Conservation (phyloP, 2,113 vertebrate genomes). For the Octodon degus region DNA sequence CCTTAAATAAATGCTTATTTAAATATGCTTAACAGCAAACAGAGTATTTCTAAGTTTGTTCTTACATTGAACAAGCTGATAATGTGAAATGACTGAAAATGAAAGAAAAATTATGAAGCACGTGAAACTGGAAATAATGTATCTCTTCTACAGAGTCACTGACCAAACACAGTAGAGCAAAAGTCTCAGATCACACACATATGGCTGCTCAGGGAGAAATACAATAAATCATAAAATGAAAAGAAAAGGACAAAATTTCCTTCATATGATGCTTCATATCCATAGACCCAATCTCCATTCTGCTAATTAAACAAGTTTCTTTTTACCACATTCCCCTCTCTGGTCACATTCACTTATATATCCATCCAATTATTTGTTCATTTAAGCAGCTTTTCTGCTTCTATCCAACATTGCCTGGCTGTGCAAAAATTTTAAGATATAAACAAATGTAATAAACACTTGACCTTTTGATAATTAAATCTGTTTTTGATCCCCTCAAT, state of each 20-base stretch:
- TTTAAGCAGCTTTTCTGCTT: not conserved
- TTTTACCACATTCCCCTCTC: not conserved
- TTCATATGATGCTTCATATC: not conserved
- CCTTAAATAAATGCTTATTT: not conserved
- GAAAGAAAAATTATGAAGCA: slow-evolving; percentile 37
- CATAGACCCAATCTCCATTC: not conserved
- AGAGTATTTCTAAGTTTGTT: not conserved
- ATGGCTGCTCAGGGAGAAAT: not conserved
- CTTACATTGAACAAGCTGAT: slow-evolving; percentile 3
- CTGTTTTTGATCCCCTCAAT: not conserved
- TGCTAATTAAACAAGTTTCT: not conserved
- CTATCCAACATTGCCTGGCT: not conserved
- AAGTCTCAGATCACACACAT: not conserved
- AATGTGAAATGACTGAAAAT: slow-evolving; percentile 40
- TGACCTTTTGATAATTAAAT: not conserved
- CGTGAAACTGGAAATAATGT: not conserved
- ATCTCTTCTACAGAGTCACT: not conserved
- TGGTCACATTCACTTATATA: not conserved
- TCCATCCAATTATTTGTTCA: not conserved
- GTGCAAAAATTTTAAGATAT: not conserved
- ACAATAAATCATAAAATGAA: not conserved
- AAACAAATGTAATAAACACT: not conserved
- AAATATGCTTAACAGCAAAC: not conserved
- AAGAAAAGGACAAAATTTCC: slow-evolving; percentile 13
- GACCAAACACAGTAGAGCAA: not conserved